Evolutionary conservation across 2,888 invertebrate species (phyloP), one percentile per base, ranked within the genome.

Genomic region (Polylopha cassiicola): DNA sequence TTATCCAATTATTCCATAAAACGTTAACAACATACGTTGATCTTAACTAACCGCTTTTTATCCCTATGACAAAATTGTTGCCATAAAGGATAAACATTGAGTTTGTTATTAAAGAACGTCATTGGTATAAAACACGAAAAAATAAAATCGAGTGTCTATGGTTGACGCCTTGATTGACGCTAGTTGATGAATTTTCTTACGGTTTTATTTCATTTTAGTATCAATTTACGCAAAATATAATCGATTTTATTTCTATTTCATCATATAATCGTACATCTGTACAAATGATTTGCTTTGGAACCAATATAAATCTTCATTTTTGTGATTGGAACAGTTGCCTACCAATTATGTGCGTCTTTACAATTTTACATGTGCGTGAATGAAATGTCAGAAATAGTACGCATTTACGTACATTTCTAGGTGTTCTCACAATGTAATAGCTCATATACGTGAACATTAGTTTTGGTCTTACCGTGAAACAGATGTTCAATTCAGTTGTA

Each of bases 91-190:
- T n/a, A n/a, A n/a, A n/a, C n/a, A n/a, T n/a, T n/a, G n/a, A n/a
- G n/a, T n/a, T n/a, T n/a, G n/a, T n/a, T n/a, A 28, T 15, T 9
- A 13, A 10, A 10, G 7, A 18, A 36, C 36, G 41, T 41, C 39
- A 39, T 13, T 22, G 32, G 27, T 37, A 30, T 30, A 41, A 41
- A 41, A 41, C 39, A 32, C 20, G 28, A 48, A 48, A 51, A 55
- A 51, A 57, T 58, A 61, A 51, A 48, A 46, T 43, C 43, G 43
- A 52, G 46, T 68, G 72, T 79, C 75, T 79, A 75, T 58, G 77
- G 75, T 80, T 77, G 77, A 79, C 75, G 78, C 79, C 71, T 78
- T 73, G 75, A 74, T 78, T 74, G 75, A 74, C 69, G 73, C 75
- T 72, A 61, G 61, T 64, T 61, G 60, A 63, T 64, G 55, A 61